Conservation (phyloP, 2,797 vertebrate species). For the Pteronotus mesoamericanus region DNA sequence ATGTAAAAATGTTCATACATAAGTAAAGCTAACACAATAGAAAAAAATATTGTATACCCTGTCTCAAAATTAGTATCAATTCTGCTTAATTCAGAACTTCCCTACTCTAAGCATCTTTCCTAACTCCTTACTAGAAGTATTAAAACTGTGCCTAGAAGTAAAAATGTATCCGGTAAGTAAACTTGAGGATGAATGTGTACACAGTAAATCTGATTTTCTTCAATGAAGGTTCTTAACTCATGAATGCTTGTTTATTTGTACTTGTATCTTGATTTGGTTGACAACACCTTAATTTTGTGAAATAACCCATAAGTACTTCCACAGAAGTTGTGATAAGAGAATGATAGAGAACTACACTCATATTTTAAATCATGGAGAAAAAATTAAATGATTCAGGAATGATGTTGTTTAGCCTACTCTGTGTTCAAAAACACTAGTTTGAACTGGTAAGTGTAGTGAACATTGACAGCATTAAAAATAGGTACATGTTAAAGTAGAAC, state of each 20-base stretch:
- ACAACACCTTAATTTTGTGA: conserved; percentile 45
- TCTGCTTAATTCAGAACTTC: conserved; percentile 54
- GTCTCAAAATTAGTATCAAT: conserved; percentile 49
- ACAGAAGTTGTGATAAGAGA: neutral
- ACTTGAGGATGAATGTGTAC: neutral
- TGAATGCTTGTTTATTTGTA: neutral
- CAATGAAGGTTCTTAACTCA: neutral
- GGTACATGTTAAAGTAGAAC: neutral
- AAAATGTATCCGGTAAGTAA: conserved; percentile 44
- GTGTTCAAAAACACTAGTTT: neutral
- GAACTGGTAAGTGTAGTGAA: neutral
- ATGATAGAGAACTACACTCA: neutral
- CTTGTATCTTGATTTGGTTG: conserved; percentile 29
- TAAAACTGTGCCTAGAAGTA: conserved; percentile 40
- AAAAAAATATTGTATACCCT: conserved; percentile 37
- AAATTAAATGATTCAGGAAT: neutral
- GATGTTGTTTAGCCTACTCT: neutral
- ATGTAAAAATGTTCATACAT: neutral
- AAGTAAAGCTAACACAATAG: neutral
- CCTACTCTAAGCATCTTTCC: neutral
- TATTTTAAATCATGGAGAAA: neutral
- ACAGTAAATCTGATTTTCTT: conserved; percentile 17
- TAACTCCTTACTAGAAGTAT: conserved; percentile 46
- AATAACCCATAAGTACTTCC: neutral
- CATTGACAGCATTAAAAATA: neutral